Percentiles rank a stretch among this genome's conserved stretches.
These are phyloP conservation scores for Bucco capensis DNA, from an alignment of 2,113 vertebrate species.

Conservation along the genomic window DNA sequence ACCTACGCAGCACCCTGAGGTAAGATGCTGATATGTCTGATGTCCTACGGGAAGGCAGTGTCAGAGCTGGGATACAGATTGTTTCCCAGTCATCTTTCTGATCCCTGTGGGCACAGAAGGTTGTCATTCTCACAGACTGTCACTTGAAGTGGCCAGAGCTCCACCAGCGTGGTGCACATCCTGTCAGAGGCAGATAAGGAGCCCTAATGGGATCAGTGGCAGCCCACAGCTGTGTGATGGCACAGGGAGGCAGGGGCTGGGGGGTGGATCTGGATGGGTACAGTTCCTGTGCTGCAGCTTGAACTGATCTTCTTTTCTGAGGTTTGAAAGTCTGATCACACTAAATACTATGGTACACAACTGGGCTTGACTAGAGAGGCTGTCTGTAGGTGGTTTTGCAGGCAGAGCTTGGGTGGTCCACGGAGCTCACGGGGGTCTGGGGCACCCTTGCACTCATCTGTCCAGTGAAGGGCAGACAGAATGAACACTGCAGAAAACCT, in stretches of 20 bases:
- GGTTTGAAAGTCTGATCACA: neutral
- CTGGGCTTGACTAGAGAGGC: neutral
- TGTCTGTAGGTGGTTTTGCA: neutral
- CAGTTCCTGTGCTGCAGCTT: neutral
- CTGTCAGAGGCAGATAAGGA: conserved; percentile 47
- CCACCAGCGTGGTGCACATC: neutral
- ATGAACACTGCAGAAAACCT: neutral
- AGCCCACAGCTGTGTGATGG: neutral
- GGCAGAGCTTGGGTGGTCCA: neutral
- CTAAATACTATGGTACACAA: neutral
- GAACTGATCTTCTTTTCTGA: neutral
- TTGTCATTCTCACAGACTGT: neutral
- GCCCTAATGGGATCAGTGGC: conserved; percentile 15
- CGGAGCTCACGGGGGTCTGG: neutral
- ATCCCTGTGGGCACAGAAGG: neutral
- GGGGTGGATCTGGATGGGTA: neutral
- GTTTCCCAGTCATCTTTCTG: neutral
- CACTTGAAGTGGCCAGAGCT: neutral
- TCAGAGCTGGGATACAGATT: neutral
- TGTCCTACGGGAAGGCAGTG: neutral
- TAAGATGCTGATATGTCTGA: conserved; percentile 5
- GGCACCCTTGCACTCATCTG: neutral
- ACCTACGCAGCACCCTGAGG: conserved; percentile 38
- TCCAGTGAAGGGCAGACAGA: neutral
- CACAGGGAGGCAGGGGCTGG: neutral